Evolutionary conservation across 2,113 vertebrate genomes (phyloP).

Genomic region (Struthio camelus): DNA sequence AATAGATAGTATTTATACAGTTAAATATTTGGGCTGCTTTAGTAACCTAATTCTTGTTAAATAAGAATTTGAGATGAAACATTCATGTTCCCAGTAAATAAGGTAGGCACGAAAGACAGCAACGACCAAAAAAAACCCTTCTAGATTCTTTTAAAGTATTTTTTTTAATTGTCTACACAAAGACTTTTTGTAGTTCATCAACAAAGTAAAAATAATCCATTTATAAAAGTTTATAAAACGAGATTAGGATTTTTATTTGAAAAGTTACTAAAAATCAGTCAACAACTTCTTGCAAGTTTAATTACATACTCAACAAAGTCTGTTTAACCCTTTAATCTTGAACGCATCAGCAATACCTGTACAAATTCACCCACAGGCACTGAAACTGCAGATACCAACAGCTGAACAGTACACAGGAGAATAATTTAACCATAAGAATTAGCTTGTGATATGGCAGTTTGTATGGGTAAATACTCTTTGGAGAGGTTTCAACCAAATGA

Average conservation of each 20-base stretch:
- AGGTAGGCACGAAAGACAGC: background rate
- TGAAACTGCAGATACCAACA: background rate
- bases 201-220: background rate
- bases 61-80: background rate
- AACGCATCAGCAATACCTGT: background rate
- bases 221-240: background rate
- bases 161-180: background rate
- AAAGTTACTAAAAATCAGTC: background rate
- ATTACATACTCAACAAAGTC: background rate
- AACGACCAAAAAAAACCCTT: background rate
- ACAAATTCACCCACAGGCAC: background rate
- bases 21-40: background rate
- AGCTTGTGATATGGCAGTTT: background rate
- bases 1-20: background rate
- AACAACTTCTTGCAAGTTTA: background rate
- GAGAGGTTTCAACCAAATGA: background rate
- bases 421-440: background rate
- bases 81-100: background rate
- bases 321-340: background rate
- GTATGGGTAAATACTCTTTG: background rate
- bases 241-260: background rate
- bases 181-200: background rate
- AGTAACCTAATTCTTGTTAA: background rate
- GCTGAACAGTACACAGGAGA: accelerated
- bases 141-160: background rate